phyloP scores from a whole-genome alignment of 2,888 invertebrate genomes.

The Aromia moschata region DNA sequence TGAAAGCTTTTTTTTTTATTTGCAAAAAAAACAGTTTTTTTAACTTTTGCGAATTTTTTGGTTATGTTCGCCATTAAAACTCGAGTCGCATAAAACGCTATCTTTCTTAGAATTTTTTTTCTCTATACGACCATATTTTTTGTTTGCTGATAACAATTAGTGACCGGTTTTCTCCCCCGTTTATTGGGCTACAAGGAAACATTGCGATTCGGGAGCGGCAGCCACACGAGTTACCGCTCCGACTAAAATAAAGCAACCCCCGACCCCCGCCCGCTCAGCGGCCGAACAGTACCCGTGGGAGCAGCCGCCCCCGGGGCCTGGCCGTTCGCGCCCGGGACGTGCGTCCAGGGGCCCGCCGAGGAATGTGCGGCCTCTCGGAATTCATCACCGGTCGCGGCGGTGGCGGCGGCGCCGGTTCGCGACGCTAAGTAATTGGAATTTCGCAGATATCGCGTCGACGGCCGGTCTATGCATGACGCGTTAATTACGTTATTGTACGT shows the following conservation, averaged over 20 bases:
- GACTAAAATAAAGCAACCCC: conserved; percentile 28
- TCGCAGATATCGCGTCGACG: conserved; percentile 40
- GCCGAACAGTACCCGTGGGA: conserved; percentile 32
- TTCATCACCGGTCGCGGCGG: conserved; percentile 41
- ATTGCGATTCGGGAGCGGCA: conserved; percentile 23
- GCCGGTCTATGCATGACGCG: conserved; percentile 37
- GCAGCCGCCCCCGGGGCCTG: conserved; percentile 26
- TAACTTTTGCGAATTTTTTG: no score
- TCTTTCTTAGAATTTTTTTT: no score
- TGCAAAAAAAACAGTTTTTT: no score
- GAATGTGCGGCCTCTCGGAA: conserved; percentile 39
- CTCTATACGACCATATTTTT: no score
- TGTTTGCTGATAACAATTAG: no score
- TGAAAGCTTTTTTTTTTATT: no score
- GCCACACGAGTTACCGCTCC: conserved; percentile 18
- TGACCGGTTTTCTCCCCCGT: no score
- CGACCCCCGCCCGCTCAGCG: conserved; percentile 20
- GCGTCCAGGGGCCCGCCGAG: conserved; percentile 38
- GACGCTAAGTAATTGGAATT: conserved; percentile 28
- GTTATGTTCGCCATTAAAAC: no score
- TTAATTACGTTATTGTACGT: conserved; percentile 29
- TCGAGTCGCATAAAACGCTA: no score
- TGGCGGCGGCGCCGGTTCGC: conserved; percentile 1
- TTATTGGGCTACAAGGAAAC: conserved; percentile 12
- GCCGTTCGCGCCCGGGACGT: conserved; percentile 33